Evolutionary conservation across 2,113 vertebrate genomes (phyloP), one percentile per base, ranked within the genome.

Genomic region (Agelaius phoeniceus): DNA sequence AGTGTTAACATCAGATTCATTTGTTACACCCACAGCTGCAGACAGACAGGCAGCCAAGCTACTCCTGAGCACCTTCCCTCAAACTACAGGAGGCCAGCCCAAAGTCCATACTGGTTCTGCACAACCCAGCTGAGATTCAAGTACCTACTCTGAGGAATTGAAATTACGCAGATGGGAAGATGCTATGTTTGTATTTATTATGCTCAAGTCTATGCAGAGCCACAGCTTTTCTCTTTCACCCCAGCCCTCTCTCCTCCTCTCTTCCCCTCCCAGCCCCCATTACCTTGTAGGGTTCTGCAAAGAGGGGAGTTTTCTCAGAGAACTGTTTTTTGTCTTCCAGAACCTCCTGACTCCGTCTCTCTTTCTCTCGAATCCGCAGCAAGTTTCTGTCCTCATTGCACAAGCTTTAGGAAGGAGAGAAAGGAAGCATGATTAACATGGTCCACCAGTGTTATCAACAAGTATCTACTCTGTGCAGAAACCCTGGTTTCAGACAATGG

Each of bases 231-330:
- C 28, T 68, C 35, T 78, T 55, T 24, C 7, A 82, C 6, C 19
- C 4, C 61, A 87, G 18, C 4, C 15, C 14, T 63, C 39, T 4
- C 24, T 62, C 4, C 30, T 88, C 27, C 16, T 74, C 46, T 59
- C 18, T 48, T 20, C 23, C 4, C 9, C 24, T 1, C 0, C 4
- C 10, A 31, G 1, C 1, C 4, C 3, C 31, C 35, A 82, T 92
- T 98, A 99, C 99, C 99, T 99, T 99, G 97, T 99, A 99, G 46
- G 99, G 99, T 91, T 99, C 98, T 96, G 98, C 98, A 96, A 99
- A 99, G 62, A 99, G 99, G 1, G 99, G 99, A 11, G 96, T 97
- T 74, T 97, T 98, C 85, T 98, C 97, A 16, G 92, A 73, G 77
- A 98, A 98, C 26, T 91, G 84, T 55, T 98, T 98, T 97, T 97